phyloP scores from a whole-genome alignment of 1,140 invertebrate species.

The Caenorhabditis inopinata region DNA sequence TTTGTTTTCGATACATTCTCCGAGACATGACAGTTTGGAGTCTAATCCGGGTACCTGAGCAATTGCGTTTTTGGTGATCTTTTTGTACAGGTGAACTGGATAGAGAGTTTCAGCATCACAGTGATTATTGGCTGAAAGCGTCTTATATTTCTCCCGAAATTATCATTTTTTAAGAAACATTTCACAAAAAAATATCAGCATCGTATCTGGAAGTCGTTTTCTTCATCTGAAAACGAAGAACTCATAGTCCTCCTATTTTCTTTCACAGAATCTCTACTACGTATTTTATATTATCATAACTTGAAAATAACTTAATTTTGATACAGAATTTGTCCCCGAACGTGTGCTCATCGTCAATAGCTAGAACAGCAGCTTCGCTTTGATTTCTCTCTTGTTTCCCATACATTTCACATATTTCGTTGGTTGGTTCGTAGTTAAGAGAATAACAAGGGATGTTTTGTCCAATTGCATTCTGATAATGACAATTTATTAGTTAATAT shows the following conservation, averaged over 20 bases:
- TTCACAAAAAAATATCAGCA: too few relatives aligned
- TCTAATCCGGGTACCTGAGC: conserved; percentile 5
- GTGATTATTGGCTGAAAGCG: conserved; percentile 33
- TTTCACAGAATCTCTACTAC: too few relatives aligned
- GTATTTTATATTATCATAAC: too few relatives aligned
- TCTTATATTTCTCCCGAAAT: too few relatives aligned
- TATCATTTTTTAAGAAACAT: too few relatives aligned
- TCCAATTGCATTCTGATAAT: conserved; percentile 37
- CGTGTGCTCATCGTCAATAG: conserved; percentile 17
- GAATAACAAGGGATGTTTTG: conserved; percentile 29
- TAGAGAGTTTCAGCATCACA: conserved; percentile 30
- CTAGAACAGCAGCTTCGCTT: neutral
- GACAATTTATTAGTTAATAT: neutral
- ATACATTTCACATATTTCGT: conserved; percentile 39
- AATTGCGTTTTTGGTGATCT: conserved; percentile 9
- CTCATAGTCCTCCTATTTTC: too few relatives aligned
- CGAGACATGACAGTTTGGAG: conserved; percentile 17
- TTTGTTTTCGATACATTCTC: conserved; percentile 27
- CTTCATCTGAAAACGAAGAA: too few relatives aligned
- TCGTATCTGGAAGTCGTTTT: too few relatives aligned
- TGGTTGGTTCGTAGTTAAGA: conserved; percentile 31
- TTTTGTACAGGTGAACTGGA: conserved; percentile 29
- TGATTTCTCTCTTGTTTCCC: conserved; percentile 4
- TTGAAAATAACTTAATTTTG: neutral
- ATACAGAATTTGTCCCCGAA: conserved; percentile 43